Percentiles rank a stretch among this genome's conserved stretches.
Evolutionary conservation across 2,113 vertebrate species (phyloP).

Genomic region (Psettodes erumei): DNA sequence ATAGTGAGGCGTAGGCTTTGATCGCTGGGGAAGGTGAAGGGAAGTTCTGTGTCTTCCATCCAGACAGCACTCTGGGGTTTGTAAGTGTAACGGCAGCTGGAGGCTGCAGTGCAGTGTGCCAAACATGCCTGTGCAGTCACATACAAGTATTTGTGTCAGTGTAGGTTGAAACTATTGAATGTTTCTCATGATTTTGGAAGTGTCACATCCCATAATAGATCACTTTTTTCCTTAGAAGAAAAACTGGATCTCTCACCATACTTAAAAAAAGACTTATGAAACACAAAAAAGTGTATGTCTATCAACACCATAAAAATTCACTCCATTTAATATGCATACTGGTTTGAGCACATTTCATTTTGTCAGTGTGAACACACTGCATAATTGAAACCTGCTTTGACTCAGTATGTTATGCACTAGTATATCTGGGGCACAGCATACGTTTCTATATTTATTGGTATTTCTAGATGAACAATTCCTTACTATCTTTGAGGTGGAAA

Average conservation of each 20-base stretch:
- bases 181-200: neutral
- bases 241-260: neutral
- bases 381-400: neutral
- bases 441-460: neutral
- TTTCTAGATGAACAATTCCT: neutral
- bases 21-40: slow-evolving; percentile 14
- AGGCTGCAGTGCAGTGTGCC: slow-evolving; percentile 2
- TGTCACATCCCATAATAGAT: neutral
- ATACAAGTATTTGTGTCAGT: neutral
- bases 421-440: neutral
- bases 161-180: neutral
- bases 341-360: neutral
- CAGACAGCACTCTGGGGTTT: slow-evolving; percentile 27
- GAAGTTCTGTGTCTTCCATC: slow-evolving; percentile 15
- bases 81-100: slow-evolving; percentile 21
- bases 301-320: neutral
- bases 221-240: neutral
- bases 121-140: neutral
- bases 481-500: neutral
- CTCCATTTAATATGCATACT: neutral
- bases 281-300: neutral
- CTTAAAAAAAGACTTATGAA: neutral
- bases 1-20: slow-evolving; percentile 46
- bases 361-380: neutral
- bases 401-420: neutral